Base-by-base conservation (phyloP, 35 echinoderm and acorn worm genomes). In the Stichopus chloronotus region DNA sequence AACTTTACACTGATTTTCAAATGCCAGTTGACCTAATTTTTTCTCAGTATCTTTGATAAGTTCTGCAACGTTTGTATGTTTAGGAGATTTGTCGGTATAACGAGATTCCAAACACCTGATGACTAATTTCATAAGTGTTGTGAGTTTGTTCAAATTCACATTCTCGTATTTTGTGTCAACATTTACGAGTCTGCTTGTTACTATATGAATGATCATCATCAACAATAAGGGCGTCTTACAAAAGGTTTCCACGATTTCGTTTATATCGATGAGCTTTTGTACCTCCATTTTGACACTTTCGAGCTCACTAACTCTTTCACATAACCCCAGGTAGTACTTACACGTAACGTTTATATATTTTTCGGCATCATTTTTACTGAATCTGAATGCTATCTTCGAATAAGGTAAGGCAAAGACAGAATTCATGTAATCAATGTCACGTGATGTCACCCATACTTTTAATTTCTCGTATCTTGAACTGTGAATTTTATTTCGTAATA, bases 181-280 rank as follows among this genome's bases (percentile, higher is more conserved):
- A 12, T 19, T 65, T 87, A 57, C 17, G 19, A 87, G 6, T 21
- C n/a, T 87, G 5, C 17, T 23, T 8, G 84, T 65, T 4, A 87
- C 24, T 17, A 87, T 87, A 8, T 87, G 84, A 17, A 87, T 87
- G 5, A 87, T 87, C 84, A 87, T 87, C n/a, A 87, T 87, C 22
- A 87, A 59, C 6, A 87, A 57, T 17, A 87, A 55, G 1, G 82
- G 84, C 12, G 54, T 87, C 57, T 13, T 65, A 4, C 23, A n/a
- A 65, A 59, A 59, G 17, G 13, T n/a, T 57, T 14, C 12, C 6
- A 87, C 12, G 8, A 87, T 87, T 23, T 87, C 84, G 13, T 87
- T 87, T 6, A 23, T 16, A 4, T 16, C 1, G 57, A 59, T 54
- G 8, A 57, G 13, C 6, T 25, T 11, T 12, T 54, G 9, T 11